Evolutionary conservation across 2,888 invertebrate genomes (phyloP).

Genomic region (Tromatobia lineatoria): DNA sequence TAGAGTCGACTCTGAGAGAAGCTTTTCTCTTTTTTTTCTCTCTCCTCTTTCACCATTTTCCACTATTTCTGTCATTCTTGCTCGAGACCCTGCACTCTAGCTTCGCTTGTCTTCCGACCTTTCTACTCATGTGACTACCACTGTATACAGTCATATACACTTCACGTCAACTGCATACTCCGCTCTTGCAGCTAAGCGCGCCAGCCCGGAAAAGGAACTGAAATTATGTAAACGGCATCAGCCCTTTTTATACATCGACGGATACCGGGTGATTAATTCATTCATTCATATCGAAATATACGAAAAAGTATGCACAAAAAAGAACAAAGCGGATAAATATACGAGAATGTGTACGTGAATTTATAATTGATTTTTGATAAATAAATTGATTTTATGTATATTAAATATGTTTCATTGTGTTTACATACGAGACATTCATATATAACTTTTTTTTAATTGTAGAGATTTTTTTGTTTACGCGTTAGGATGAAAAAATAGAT

Average conservation of each 20-base stretch:
- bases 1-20: slow-evolving; percentile 15
- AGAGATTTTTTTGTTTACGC: too few species aligned
- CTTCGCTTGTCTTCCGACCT: slow-evolving; percentile 51
- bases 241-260: neutral
- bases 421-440: too few species aligned
- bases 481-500: too few species aligned
- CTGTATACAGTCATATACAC: neutral
- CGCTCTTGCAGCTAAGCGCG: neutral
- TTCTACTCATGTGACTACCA: slow-evolving; percentile 2
- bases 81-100: slow-evolving; percentile 32
- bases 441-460: too few species aligned
- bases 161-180: slow-evolving; percentile 11
- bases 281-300: too few species aligned
- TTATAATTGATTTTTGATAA: too few species aligned
- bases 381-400: too few species aligned
- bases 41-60: neutral
- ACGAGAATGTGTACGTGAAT: too few species aligned
- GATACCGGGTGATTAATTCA: neutral
- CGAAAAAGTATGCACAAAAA: too few species aligned
- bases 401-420: too few species aligned
- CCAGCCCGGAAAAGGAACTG: slow-evolving; percentile 6
- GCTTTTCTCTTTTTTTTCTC: slow-evolving; percentile 33
- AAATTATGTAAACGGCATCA: slow-evolving; percentile 40
- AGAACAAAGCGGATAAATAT: too few species aligned
- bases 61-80: slow-evolving; percentile 16